These are phyloP conservation scores for Pheucticus melanocephalus DNA, from an alignment of 2,113 vertebrate species.

Conservation along the genomic window DNA sequence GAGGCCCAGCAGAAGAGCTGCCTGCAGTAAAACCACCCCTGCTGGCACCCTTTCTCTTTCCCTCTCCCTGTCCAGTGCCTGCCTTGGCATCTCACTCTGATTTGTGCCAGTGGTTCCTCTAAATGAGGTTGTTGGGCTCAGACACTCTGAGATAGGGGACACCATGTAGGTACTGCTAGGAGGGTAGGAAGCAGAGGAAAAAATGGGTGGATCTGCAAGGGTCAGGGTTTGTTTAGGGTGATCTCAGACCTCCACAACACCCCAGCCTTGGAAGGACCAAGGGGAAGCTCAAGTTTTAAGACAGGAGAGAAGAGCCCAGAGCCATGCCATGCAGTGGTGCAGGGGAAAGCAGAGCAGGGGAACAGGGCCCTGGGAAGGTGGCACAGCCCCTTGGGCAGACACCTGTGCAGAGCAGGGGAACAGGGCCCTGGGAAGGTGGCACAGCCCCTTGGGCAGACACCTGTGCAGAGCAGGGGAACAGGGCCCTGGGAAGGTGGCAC, in stretches of 20 bases:
- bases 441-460: neutral
- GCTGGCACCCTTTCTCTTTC: neutral
- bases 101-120: neutral
- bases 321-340: fast-evolving
- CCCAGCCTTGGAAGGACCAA: neutral
- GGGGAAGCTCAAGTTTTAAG: neutral
- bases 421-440: neutral
- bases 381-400: neutral
- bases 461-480: neutral
- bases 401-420: neutral
- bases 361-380: neutral
- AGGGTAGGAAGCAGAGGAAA: neutral
- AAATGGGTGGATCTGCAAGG: neutral
- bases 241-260: neutral
- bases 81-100: neutral
- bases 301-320: neutral
- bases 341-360: neutral
- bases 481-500: neutral
- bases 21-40: neutral
- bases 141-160: neutral
- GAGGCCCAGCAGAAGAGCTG: neutral
- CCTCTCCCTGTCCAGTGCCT: neutral
- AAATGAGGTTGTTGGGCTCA: neutral
- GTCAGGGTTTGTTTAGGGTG: neutral
- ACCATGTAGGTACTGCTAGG: neutral